Percentiles rank a stretch among this genome's conserved stretches.
These are phyloP conservation scores for Volucella inflata DNA, from an alignment of 2,888 invertebrate species.

Conservation along the genomic window DNA sequence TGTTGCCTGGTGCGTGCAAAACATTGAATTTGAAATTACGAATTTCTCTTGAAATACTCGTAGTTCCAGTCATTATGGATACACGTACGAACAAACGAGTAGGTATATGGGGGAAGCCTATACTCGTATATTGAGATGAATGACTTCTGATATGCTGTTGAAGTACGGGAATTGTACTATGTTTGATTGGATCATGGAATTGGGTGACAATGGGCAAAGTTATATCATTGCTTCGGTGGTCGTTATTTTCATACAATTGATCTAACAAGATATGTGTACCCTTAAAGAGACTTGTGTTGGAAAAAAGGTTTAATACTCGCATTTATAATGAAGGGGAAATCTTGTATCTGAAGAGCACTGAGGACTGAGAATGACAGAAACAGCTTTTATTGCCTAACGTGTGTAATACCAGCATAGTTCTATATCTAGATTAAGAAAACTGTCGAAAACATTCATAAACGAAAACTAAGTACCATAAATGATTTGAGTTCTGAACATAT, in stretches of 20 bases:
- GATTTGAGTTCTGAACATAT: too few species aligned
- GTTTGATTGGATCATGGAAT: not conserved
- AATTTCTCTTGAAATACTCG: conserved; percentile 8
- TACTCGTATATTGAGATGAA: conserved; percentile 26
- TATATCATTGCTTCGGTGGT: not conserved
- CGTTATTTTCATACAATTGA: not conserved
- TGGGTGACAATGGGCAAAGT: not conserved
- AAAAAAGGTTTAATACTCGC: too few species aligned
- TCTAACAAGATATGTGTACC: too few species aligned
- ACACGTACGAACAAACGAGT: too few species aligned
- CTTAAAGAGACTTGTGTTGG: too few species aligned
- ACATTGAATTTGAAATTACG: conserved; percentile 11
- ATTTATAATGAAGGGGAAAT: too few species aligned
- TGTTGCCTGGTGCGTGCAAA: conserved; percentile 7
- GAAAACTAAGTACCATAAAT: too few species aligned
- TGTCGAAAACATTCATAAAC: not conserved
- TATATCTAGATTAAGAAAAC: not conserved
- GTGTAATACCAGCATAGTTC: not conserved
- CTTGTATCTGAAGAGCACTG: too few species aligned
- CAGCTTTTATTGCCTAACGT: too few species aligned
- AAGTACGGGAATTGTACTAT: too few species aligned
- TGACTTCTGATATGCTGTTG: not conserved
- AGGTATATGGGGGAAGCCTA: not conserved
- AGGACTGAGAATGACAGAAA: too few species aligned
- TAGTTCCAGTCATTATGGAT: not conserved